Conservation (phyloP, 2,888 invertebrate species). For the Lycophotia porphyrea region DNA sequence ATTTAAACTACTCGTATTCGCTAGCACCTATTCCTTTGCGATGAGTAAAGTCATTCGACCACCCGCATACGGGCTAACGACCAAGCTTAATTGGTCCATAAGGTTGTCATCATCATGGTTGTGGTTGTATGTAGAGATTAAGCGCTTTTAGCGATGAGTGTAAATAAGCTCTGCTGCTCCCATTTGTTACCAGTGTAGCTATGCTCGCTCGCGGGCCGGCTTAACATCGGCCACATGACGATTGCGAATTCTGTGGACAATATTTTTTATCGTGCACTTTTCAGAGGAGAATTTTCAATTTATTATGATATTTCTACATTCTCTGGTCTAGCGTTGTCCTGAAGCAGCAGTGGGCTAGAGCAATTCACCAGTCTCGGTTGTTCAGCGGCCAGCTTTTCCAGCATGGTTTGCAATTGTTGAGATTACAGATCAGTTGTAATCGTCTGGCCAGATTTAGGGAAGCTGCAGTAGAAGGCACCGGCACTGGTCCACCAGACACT, state of each 20-base stretch:
- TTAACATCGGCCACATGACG: not conserved
- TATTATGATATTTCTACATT: not conserved
- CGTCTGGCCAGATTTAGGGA: not conserved
- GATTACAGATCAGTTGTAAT: not conserved
- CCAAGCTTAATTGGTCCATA: not conserved
- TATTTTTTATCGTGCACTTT: not conserved
- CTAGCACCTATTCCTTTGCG: not conserved
- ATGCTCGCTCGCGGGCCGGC: not conserved
- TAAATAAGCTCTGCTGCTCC: not conserved
- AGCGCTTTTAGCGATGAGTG: not conserved
- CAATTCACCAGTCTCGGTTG: too few relatives aligned
- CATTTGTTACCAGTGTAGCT: not conserved
- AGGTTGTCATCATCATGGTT: not conserved
- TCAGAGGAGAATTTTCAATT: not conserved
- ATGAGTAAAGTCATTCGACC: not conserved
- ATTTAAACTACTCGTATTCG: not conserved
- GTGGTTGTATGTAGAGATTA: not conserved
- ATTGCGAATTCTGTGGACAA: constrained; percentile 19
- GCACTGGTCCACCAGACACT: not conserved
- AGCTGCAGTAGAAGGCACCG: not conserved
- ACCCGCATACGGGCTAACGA: not conserved
- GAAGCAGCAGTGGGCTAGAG: not conserved
- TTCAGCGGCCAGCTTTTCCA: not conserved
- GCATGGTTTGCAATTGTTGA: not conserved
- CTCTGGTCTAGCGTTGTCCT: not conserved